Evolutionary conservation across 92 coral and sea anemone genomes (phyloP), one percentile per base, ranked within the genome.

Genomic region (Muricea muricata): DNA sequence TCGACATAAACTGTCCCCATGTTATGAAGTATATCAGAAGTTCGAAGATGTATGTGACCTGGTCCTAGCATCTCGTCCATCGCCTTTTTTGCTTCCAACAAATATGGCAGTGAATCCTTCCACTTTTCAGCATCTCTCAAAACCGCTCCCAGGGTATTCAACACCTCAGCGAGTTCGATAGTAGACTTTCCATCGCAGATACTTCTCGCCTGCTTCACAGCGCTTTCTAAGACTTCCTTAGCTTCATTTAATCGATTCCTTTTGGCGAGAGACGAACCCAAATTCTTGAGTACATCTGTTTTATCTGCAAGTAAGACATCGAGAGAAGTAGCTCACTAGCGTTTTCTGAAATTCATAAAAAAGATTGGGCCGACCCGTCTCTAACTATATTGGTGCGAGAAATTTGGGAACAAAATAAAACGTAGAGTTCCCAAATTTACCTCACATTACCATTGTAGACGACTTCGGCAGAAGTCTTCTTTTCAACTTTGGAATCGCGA

Each of bases 1-100:
- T 75, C 81, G n/a, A 28, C 12, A 75, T 75, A 54, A 75, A 48
- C 41, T 20, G 21, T 35, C 0, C 65, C 81, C 40, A 75, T 26
- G 28, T 32, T 54, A 0, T 75, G 25, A 46, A 75, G 65, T 25
- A 32, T 48, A 0, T 14, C 40, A 6, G 81, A 4, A 75, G 63
- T 52, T 25, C 26, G 29, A 4, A 29, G 18, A 30, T 32, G 63
- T 14, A 66, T 42, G 28, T 52, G 39, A 13, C 13, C 30, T 26
- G 56, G 23, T 0, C 81, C 45, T 4, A 32, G 42, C 41, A 48
- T 48, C 15, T 75, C 18, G 9, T 75, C 65, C 66, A 32, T 75
- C 3, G 21, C 17, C 39, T 47, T 66, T 75, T 75, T 75, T 23
- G 65, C 66, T 48, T 75, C 66, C 8, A 25, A 11, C n/a, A 29